Base-by-base conservation (phyloP, 2,797 vertebrate genomes). In the Coendou prehensilis region DNA sequence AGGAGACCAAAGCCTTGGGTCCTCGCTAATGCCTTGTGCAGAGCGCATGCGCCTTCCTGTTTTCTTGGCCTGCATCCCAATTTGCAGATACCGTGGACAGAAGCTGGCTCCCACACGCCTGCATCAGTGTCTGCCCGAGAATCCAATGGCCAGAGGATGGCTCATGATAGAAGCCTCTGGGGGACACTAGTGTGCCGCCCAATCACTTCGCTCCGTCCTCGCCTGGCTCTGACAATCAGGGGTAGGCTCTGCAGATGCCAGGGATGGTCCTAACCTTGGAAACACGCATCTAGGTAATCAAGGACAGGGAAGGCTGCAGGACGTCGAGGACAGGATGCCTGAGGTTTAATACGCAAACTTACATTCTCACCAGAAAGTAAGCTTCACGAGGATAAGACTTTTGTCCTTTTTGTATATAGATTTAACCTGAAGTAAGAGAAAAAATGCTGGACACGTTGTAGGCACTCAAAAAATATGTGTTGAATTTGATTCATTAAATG, bases 311-410 rank as follows among this genome's bases (percentile, higher is more conserved):
- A 87, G 30, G 1, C 30, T 52, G 30, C 33, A 80, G 59, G 71
- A 76, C 4, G 57, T 13, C 45, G 30, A 20, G 45, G 6, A 18
- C 17, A 26, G 28, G 8, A 3, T 7, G 7, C 45, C 15, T 71
- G 83, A n/a, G 50, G 83, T 88, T 76, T n/a, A 87, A 41, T 47
- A 84, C 13, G 23, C 20, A 79, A n/a, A 92, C 20, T 75, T 91
- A 59, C 23, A 26, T 57, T 75, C 50, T 87, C 37, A 3, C 28
- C 56, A 76, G 86, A 79, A 67, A 67, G 61, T 28, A 14, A 56
- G 33, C 22, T 80, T 86, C 56, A 20, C 17, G 11, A 76, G 30
- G 45, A 75, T 18, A 87, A 41, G 67, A 47, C 47, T 45, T 26
- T 61, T 96, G 13, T 45, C 54, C 14, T 80, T 92, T 89, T 89